Conservation (phyloP, 1,140 invertebrate species). For the Aricia agestis region DNA sequence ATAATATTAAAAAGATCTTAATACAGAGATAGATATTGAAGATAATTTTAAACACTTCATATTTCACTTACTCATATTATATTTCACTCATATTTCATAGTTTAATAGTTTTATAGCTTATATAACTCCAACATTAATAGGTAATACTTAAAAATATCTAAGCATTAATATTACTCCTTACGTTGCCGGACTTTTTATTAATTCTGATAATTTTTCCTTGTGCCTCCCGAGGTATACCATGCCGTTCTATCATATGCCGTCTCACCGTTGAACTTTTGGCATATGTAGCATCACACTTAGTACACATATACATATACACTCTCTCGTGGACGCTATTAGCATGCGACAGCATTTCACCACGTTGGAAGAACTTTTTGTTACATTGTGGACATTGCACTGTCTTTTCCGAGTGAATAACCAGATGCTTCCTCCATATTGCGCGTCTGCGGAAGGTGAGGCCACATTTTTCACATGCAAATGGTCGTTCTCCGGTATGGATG, state of each 20-base stretch:
- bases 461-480: constrained; percentile 61
- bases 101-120: too few species aligned
- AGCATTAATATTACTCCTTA: not conserved
- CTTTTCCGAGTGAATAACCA: constrained; percentile 54
- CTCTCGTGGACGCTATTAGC: constrained; percentile 56
- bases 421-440: constrained; percentile 57
- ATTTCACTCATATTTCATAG: too few species aligned
- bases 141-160: too few species aligned
- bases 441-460: constrained; percentile 57
- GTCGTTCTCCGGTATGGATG: constrained; percentile 57
- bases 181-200: constrained; percentile 31
- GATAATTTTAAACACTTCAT: too few species aligned
- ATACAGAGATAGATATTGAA: too few species aligned
- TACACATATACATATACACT: constrained; percentile 54
- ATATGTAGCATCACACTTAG: constrained; percentile 51
- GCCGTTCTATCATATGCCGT: constrained; percentile 51
- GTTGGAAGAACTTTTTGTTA: constrained; percentile 48
- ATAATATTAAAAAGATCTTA: too few species aligned
- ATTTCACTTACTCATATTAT: too few species aligned
- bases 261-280: constrained; percentile 51
- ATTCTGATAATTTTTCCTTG: constrained; percentile 56
- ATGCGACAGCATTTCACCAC: constrained; percentile 50
- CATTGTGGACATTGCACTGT: constrained; percentile 53
- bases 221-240: constrained; percentile 56
- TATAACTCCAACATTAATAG: too few species aligned